A percentile compares a stretch with the other conserved stretches of the same genome.
These are phyloP conservation scores for Ethmia dodecea DNA, from an alignment of 2,888 invertebrate genomes.

Conservation along the genomic window DNA sequence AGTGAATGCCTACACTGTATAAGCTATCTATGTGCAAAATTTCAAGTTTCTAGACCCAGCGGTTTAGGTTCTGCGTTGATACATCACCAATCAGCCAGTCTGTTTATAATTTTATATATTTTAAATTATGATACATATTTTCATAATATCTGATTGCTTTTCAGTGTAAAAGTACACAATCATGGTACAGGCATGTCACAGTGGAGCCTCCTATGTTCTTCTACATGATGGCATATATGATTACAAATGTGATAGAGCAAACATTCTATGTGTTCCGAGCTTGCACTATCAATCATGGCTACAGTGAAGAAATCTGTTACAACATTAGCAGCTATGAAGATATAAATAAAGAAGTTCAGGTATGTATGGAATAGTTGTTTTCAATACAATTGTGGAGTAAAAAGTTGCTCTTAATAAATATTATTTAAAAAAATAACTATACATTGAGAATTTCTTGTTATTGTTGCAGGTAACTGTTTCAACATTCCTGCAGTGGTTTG, in stretches of 20 bases:
- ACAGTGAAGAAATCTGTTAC: slow-evolving; percentile 81
- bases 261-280: slow-evolving; percentile 87
- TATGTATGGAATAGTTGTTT: slow-evolving; percentile 31
- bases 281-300: slow-evolving; percentile 85
- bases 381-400: not conserved
- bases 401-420: not conserved
- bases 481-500: slow-evolving; percentile 87
- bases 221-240: slow-evolving; percentile 93
- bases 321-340: slow-evolving; percentile 73
- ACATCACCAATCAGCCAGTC: too few species aligned
- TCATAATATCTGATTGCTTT: slow-evolving; percentile 13
- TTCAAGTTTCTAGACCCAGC: too few species aligned
- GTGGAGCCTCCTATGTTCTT: slow-evolving; percentile 93
- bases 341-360: slow-evolving; percentile 83
- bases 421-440: too few species aligned
- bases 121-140: too few species aligned
- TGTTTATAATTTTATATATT: too few species aligned
- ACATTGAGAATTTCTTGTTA: not conserved
- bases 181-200: slow-evolving; percentile 77
- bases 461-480: slow-evolving; percentile 81
- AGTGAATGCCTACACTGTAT: too few species aligned
- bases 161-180: slow-evolving; percentile 26
- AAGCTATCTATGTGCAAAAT: too few species aligned
- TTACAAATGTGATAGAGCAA: slow-evolving; percentile 88
- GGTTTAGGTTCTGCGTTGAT: too few species aligned